Evolutionary conservation across 2,888 invertebrate species (phyloP).

Genomic region (Agrilus cyanescens): DNA sequence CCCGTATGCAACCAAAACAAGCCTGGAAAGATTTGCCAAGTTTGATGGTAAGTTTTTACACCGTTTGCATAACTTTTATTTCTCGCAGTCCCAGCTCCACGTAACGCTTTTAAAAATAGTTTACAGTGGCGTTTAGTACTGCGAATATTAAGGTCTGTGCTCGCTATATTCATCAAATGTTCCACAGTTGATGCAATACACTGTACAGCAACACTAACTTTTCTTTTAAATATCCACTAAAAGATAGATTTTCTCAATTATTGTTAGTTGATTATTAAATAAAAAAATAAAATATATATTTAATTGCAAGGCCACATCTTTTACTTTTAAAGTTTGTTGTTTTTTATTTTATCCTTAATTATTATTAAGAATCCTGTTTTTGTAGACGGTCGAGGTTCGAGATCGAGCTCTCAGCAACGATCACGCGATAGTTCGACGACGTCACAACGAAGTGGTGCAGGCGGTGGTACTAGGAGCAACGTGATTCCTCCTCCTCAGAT

Average conservation of each 20-base stretch:
- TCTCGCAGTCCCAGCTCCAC: constrained; percentile 11
- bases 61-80: background rate
- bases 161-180: constrained; percentile 7
- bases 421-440: constrained; percentile 30
- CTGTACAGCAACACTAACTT: constrained; percentile 1
- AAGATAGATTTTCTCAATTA: too few relatives aligned
- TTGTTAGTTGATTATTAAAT: too few relatives aligned
- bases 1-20: constrained; percentile 32
- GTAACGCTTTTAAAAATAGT: constrained; percentile 1
- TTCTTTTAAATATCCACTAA: too few relatives aligned
- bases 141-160: constrained; percentile 6
- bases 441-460: constrained; percentile 17
- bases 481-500: constrained; percentile 8
- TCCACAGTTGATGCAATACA: constrained; percentile 2
- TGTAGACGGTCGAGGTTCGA: constrained; percentile 39
- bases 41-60: constrained; percentile 6
- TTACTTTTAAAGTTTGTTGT: constrained; percentile 1
- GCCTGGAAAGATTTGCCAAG: constrained; percentile 26
- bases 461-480: constrained; percentile 4
- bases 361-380: background rate
- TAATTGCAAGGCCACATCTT: too few relatives aligned
- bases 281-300: too few relatives aligned
- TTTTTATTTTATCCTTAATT: constrained; percentile 5
- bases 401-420: constrained; percentile 48
- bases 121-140: constrained; percentile 9